Percentiles rank a stretch among this genome's conserved stretches.
phyloP scores from a whole-genome alignment of 2,888 invertebrate species.

The Germaria angustata region DNA sequence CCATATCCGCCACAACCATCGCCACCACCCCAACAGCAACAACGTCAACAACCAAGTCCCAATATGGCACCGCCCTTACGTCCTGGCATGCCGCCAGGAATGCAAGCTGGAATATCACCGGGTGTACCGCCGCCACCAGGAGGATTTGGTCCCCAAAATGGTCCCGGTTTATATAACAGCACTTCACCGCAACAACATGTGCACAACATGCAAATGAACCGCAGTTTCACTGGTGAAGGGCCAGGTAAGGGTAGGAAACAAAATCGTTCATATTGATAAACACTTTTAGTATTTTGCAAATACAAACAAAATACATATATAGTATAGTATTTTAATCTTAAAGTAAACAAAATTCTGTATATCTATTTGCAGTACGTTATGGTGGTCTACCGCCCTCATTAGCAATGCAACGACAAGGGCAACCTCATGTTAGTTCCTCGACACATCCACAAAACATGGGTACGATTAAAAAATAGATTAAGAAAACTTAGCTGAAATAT shows the following conservation, averaged over 20 bases:
- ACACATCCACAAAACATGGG: constrained; percentile 84
- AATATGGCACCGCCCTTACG: constrained; percentile 79
- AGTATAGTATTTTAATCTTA: background rate
- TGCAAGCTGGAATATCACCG: constrained; percentile 77
- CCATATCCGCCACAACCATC: constrained; percentile 84
- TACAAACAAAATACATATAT: background rate
- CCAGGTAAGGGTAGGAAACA: constrained; percentile 75
- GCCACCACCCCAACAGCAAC: constrained; percentile 72
- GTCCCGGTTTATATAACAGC: constrained; percentile 78
- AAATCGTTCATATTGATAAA: constrained; percentile 64
- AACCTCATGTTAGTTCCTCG: constrained; percentile 84
- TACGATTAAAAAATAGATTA: constrained; percentile 67
- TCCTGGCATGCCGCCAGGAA: constrained; percentile 77
- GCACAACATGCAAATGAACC: constrained; percentile 78
- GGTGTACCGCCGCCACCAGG: constrained; percentile 74
- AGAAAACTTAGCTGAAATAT: background rate
- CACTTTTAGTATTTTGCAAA: constrained; percentile 54
- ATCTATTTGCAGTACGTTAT: constrained; percentile 75
- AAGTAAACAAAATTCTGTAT: background rate
- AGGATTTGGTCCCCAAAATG: constrained; percentile 76
- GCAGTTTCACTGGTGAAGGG: constrained; percentile 77
- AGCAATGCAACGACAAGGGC: constrained; percentile 80
- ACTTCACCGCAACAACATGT: constrained; percentile 77
- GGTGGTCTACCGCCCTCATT: constrained; percentile 77
- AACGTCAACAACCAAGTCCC: constrained; percentile 78